Percentiles rank a stretch among this genome's conserved stretches.
phyloP scores from a whole-genome alignment of 2,113 vertebrate genomes.

The Heloderma charlesbogerti region DNA sequence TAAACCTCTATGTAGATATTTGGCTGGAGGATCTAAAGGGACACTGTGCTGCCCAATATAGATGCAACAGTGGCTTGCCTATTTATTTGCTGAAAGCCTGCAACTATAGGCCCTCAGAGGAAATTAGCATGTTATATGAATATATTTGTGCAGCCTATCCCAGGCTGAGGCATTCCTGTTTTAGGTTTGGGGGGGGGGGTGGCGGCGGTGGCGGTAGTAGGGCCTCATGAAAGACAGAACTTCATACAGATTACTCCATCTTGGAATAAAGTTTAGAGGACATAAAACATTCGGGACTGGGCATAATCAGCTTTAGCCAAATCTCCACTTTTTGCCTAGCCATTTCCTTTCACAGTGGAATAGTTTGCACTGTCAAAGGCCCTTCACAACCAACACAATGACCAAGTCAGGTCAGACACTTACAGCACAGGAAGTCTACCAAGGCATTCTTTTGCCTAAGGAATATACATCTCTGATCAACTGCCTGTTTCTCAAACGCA shows the following conservation, averaged over 20 bases:
- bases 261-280: conserved; percentile 20
- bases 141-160: not conserved
- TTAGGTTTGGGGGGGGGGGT: not conserved
- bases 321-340: not conserved
- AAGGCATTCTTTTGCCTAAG: conserved; percentile 1
- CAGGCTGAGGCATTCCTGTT: not conserved
- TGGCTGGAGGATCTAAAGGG: not conserved
- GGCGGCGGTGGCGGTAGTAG: not conserved
- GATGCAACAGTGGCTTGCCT: not conserved
- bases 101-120: not conserved
- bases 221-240: not conserved
- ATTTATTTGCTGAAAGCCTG: not conserved
- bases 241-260: not conserved
- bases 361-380: not conserved
- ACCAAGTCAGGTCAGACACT: not conserved
- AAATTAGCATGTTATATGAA: not conserved
- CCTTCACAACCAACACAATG: not conserved
- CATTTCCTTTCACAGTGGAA: not conserved
- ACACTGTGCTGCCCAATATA: not conserved
- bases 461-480: not conserved
- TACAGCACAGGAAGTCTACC: not conserved
- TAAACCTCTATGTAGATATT: no score
- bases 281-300: conserved; percentile 20
- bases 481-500: not conserved
- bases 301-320: not conserved